Conservation (phyloP, 2,888 invertebrate genomes). For the Clivina fossor region DNA sequence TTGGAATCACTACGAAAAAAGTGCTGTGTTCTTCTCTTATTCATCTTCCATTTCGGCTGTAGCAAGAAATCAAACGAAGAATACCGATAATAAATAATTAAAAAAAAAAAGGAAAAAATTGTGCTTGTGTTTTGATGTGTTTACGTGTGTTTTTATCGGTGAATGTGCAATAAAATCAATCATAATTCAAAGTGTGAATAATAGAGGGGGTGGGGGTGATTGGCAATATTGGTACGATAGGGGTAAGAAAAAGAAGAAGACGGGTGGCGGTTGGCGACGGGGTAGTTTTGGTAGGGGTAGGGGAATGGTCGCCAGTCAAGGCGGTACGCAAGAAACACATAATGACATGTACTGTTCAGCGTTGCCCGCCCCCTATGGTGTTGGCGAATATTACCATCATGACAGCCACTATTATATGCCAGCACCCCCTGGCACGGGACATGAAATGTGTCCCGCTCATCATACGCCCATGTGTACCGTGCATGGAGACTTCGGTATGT, state of each 20-base stretch:
- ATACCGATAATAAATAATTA: too few relatives aligned
- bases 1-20: too few relatives aligned
- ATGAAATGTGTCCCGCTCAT: conserved; percentile 66
- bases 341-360: conserved; percentile 55
- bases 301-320: conserved; percentile 56
- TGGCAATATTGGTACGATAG: too few relatives aligned
- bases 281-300: too few relatives aligned
- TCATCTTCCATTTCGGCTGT: too few relatives aligned
- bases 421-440: conserved; percentile 49
- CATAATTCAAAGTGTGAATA: conserved; percentile 53
- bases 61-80: too few relatives aligned
- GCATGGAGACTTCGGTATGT: conserved; percentile 75
- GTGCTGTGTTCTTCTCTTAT: too few relatives aligned
- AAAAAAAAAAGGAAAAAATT: not conserved
- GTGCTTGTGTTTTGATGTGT: not conserved
- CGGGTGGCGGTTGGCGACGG: too few relatives aligned
- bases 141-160: conserved; percentile 22
- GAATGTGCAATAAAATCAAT: conserved; percentile 47
- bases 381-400: conserved; percentile 60
- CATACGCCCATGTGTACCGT: conserved; percentile 68
- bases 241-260: too few relatives aligned
- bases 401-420: conserved; percentile 60
- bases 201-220: conserved; percentile 39
- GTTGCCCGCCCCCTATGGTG: conserved; percentile 50
- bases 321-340: conserved; percentile 50